Conservation (phyloP, 1,140 invertebrate genomes). For the honey bee (Apis mellifera) region Amel_HAv3.1 CM009941.2:15678501-15679000, state of each 20-base stretch:
- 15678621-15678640: background rate
- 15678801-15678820: no score
- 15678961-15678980: no score
- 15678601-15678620: slow-evolving; percentile 20
- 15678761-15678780: background rate
- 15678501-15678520: background rate
- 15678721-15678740: background rate
- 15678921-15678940: no score
- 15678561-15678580: background rate
- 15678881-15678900: no score
- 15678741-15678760: background rate
- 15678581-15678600: slow-evolving; percentile 32
- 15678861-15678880: no score
- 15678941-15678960: no score
- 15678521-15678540: slow-evolving; percentile 4
- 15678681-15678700: slow-evolving; percentile 46
- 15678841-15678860: no score
- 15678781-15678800: no score
- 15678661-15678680: slow-evolving; percentile 16
- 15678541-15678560: background rate
- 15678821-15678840: no score
- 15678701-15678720: slow-evolving; percentile 56
- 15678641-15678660: slow-evolving; percentile 38
- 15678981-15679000: no score
- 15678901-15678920: no score